phyloP scores from a whole-genome alignment of 2,888 invertebrate species.

The Torymus texanus region DNA sequence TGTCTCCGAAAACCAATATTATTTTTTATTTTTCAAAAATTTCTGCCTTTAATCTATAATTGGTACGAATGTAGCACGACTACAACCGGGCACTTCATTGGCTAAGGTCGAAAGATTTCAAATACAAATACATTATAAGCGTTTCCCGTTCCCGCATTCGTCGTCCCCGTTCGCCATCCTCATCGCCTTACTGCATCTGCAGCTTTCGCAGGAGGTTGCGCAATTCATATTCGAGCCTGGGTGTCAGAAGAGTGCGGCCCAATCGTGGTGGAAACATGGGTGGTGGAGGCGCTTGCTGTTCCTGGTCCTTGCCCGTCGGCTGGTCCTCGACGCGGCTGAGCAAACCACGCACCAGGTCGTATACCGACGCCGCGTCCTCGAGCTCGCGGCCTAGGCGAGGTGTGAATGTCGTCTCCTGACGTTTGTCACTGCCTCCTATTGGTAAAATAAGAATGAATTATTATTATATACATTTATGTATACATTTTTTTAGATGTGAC shows the following conservation, averaged over 20 bases:
- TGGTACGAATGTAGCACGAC: too few relatives aligned
- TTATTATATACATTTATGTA: too few relatives aligned
- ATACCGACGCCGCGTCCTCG: conserved; percentile 62
- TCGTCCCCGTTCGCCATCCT: too few relatives aligned
- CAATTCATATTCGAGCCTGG: conserved; percentile 66
- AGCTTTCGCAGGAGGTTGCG: conserved; percentile 58
- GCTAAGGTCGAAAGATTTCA: too few relatives aligned
- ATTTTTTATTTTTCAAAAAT: too few relatives aligned
- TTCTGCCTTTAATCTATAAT: too few relatives aligned
- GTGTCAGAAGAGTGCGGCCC: conserved; percentile 65
- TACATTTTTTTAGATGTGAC: too few relatives aligned
- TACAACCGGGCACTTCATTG: too few relatives aligned
- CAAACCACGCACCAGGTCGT: conserved; percentile 63
- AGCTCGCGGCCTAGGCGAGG: conserved; percentile 72
- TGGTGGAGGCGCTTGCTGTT: conserved; percentile 60
- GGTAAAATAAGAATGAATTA: too few relatives aligned
- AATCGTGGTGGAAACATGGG: conserved; percentile 70
- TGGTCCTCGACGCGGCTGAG: conserved; percentile 63
- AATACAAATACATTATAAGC: too few relatives aligned
- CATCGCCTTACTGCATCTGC: conserved; percentile 12
- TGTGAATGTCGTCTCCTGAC: conserved; percentile 73
- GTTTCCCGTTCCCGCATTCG: too few relatives aligned
- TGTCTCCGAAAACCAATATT: too few relatives aligned
- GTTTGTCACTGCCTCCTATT: conserved; percentile 61
- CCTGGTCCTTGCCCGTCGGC: conserved; percentile 61